Conservation (phyloP, 1,140 invertebrate genomes). For the Dreissena rostriformis region DNA sequence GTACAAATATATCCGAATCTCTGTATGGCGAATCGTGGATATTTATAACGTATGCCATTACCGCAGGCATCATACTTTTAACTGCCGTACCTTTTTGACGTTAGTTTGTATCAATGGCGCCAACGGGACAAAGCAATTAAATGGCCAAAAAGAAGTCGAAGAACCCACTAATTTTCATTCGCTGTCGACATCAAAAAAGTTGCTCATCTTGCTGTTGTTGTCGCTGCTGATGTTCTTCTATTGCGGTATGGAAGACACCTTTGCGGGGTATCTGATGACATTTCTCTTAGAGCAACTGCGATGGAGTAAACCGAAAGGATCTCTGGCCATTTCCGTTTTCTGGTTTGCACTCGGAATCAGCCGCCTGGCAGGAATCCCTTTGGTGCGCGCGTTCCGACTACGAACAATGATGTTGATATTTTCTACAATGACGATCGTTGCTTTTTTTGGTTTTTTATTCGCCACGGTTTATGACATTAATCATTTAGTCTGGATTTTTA, state of each 20-base stretch:
- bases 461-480: constrained; percentile 38
- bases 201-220: constrained; percentile 48
- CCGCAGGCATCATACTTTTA: constrained; percentile 44
- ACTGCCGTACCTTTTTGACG: constrained; percentile 57
- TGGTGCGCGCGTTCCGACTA: constrained; percentile 53
- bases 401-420: constrained; percentile 60
- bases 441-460: constrained; percentile 61
- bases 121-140: background rate
- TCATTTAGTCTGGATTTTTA: constrained; percentile 63
- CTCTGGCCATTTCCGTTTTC: constrained; percentile 62
- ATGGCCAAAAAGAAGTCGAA: background rate
- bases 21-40: background rate
- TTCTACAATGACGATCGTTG: constrained; percentile 35
- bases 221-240: constrained; percentile 57
- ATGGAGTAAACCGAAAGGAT: constrained; percentile 64
- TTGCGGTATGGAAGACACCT: constrained; percentile 63
- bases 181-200: constrained; percentile 31
- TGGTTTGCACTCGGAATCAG: constrained; percentile 64
- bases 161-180: constrained; percentile 16
- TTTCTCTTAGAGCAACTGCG: constrained; percentile 61
- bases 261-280: constrained; percentile 59
- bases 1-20: background rate
- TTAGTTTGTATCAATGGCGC: constrained; percentile 31
- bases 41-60: constrained; percentile 53
- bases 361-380: constrained; percentile 62